Evolutionary conservation across 1,140 invertebrate genomes (phyloP).

Genomic region (Drosophila pseudoananassae): DNA sequence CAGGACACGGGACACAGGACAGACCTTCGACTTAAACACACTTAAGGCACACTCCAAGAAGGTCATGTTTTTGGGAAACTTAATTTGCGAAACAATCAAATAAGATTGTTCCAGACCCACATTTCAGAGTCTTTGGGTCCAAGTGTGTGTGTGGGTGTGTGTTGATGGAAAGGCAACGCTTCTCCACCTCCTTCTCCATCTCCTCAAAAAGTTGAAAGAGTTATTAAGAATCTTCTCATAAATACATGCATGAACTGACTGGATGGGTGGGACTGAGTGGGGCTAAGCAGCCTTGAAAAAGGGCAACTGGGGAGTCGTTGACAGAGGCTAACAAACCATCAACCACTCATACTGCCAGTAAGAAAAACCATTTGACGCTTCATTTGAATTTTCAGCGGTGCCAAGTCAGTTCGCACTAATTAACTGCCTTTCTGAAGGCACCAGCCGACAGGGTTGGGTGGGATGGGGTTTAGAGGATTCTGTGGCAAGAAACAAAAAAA

Average conservation of each 20-base stretch:
- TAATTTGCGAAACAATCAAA: slow-evolving; percentile 66
- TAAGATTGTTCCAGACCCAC: slow-evolving; percentile 45
- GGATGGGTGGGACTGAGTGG: neutral
- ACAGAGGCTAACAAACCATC: slow-evolving; percentile 11
- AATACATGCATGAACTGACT: slow-evolving; percentile 39
- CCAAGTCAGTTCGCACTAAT: slow-evolving; percentile 43
- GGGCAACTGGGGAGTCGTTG: slow-evolving; percentile 1
- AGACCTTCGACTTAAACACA: neutral
- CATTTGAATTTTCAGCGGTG: slow-evolving; percentile 38
- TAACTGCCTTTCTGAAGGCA: slow-evolving; percentile 17
- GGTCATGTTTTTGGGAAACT: slow-evolving; percentile 53
- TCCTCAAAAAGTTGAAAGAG: slow-evolving; percentile 52
- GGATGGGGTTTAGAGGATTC: slow-evolving; percentile 3
- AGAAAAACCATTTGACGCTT: slow-evolving; percentile 34
- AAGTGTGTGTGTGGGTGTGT: slow-evolving; percentile 9
- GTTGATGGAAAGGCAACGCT: neutral
- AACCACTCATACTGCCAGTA: slow-evolving; percentile 3
- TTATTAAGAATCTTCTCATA: slow-evolving; percentile 61
- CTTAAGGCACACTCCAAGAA: neutral
- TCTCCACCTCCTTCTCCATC: too few species aligned
- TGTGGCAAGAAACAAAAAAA: neutral
- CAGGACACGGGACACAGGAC: neutral
- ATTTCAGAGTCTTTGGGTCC: slow-evolving; percentile 26
- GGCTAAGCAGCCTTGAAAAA: too few species aligned
- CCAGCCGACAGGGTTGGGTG: neutral